A percentile compares a stretch with the other conserved stretches of the same genome.
These are phyloP conservation scores for Agonopterix heracliana DNA, from an alignment of 2,888 invertebrate species.

Conservation along the genomic window DNA sequence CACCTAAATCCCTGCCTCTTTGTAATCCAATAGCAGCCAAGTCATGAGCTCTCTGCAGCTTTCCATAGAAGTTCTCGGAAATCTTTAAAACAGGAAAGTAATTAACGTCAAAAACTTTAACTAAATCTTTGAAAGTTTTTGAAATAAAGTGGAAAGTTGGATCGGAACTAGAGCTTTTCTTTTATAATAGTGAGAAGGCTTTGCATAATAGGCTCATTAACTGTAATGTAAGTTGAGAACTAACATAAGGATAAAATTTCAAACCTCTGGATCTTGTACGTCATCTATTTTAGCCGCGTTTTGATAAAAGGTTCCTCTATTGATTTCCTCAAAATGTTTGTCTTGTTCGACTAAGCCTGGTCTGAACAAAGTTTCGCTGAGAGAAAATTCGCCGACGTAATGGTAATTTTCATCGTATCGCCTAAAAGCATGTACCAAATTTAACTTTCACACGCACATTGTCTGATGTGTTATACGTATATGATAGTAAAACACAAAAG, in stretches of 20 bases:
- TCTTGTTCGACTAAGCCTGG: slow-evolving; percentile 43
- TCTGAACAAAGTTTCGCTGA: slow-evolving; percentile 44
- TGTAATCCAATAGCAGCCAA: slow-evolving; percentile 46
- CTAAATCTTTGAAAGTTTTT: slow-evolving; percentile 3
- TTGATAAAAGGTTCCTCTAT: slow-evolving; percentile 51
- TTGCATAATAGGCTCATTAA: too few species aligned
- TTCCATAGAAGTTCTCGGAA: slow-evolving; percentile 45
- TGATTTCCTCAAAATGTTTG: slow-evolving; percentile 48
- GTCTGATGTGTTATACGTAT: too few species aligned
- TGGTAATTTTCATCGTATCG: slow-evolving; percentile 44
- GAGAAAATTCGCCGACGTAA: slow-evolving; percentile 39
- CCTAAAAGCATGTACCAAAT: slow-evolving; percentile 22
- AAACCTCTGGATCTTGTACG: slow-evolving; percentile 51
- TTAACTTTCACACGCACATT: too few species aligned
- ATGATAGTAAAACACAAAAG: too few species aligned
- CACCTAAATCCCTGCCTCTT: slow-evolving; percentile 48
- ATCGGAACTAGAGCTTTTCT: background rate
- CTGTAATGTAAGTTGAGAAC: too few species aligned
- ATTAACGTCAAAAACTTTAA: slow-evolving; percentile 5
- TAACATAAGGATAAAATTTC: background rate
- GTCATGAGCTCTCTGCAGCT: slow-evolving; percentile 44
- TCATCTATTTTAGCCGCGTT: slow-evolving; percentile 47
- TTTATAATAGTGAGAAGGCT: background rate
- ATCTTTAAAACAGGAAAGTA: slow-evolving; percentile 27
- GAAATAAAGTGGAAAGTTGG: slow-evolving; percentile 6